Evolutionary conservation across 2,888 invertebrate species (phyloP).

Genomic region (Callosobruchus maculatus): DNA sequence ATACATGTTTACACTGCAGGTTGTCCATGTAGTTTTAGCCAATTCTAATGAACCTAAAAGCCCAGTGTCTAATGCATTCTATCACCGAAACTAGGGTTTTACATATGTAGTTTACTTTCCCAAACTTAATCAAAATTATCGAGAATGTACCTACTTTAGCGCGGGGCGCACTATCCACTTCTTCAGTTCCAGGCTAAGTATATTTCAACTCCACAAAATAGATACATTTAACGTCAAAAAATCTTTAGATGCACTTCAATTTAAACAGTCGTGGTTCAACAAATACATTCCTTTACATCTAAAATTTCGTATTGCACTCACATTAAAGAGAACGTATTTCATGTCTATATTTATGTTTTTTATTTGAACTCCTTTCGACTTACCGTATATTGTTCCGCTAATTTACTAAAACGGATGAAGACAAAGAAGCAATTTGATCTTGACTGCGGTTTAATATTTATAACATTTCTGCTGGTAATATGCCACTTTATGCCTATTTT

Average conservation of each 20-base stretch:
- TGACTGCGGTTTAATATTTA: constrained; percentile 16
- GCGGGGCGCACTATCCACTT: constrained; percentile 22
- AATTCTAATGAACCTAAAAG: constrained; percentile 2
- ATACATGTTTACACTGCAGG: background rate
- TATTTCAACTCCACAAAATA: constrained; percentile 23
- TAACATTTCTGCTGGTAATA: constrained; percentile 16
- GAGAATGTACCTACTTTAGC: constrained; percentile 30
- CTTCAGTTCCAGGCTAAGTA: constrained; percentile 18
- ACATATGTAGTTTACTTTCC: constrained; percentile 17
- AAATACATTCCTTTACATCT: constrained; percentile 24
- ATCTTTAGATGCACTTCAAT: constrained; percentile 41
- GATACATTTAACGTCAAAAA: constrained; percentile 28
- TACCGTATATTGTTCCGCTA: constrained; percentile 35
- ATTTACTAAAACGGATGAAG: constrained; percentile 35
- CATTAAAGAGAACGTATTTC: constrained; percentile 11
- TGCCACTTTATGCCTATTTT: constrained; percentile 18
- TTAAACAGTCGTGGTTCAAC: constrained; percentile 48
- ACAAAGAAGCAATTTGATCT: constrained; percentile 29
- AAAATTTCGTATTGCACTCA: constrained; percentile 31
- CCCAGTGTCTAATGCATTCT: constrained; percentile 14
- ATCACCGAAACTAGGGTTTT: constrained; percentile 16
- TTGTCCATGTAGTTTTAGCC: constrained; percentile 2
- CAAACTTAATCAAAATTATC: constrained; percentile 18
- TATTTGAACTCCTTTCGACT: constrained; percentile 37
- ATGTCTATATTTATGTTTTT: constrained; percentile 30